A percentile compares a stretch with the other conserved stretches of the same genome.
Conservation (phyloP, 2,113 vertebrate genomes). For the Xenopus borealis region DNA sequence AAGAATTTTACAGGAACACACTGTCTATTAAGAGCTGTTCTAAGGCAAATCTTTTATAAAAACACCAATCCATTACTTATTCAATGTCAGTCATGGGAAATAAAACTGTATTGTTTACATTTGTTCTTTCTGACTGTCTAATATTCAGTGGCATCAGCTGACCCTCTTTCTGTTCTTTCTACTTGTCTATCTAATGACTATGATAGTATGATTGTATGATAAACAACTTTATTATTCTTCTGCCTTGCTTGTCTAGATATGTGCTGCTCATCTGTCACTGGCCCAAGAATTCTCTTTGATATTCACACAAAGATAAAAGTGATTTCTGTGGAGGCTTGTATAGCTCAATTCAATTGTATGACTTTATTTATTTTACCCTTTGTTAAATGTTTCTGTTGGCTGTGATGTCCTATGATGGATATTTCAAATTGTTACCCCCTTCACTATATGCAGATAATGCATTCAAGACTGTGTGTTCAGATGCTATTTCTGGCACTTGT, state of each 20-base stretch:
- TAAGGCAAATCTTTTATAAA: no score
- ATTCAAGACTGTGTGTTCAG: neutral
- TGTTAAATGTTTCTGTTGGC: constrained; percentile 47
- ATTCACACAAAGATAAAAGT: neutral
- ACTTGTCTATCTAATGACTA: no score
- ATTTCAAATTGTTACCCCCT: constrained; percentile 50
- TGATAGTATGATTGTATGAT: no score
- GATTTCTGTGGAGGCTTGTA: constrained; percentile 46
- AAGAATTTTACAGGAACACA: no score
- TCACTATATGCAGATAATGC: constrained; percentile 38
- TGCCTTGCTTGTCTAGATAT: constrained; percentile 33
- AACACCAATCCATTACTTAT: no score
- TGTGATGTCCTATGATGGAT: constrained; percentile 49
- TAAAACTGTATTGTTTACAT: neutral
- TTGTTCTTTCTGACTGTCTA: no score
- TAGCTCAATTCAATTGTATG: constrained; percentile 40
- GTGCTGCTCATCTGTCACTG: constrained; percentile 18
- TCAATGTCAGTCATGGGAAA: no score
- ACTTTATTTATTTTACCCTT: constrained; percentile 43
- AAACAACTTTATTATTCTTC: no score
- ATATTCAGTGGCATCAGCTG: no score
- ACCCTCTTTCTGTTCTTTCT: no score
- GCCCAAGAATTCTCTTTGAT: constrained; percentile 22
- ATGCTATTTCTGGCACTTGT: neutral
- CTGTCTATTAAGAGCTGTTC: no score